phyloP scores from a whole-genome alignment of 2,113 vertebrate genomes.

The Pelusios castaneus region DNA sequence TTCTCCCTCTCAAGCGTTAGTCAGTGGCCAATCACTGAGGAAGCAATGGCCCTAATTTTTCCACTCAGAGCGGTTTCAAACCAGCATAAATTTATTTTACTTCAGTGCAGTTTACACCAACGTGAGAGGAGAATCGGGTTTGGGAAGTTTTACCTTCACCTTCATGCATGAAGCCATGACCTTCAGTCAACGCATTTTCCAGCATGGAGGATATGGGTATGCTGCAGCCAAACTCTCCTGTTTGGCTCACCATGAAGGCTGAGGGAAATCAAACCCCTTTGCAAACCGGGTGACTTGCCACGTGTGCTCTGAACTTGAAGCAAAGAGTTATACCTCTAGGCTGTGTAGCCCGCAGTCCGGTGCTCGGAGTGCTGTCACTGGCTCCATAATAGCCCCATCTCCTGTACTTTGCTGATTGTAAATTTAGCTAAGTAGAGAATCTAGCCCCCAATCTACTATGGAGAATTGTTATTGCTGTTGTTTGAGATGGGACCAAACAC shows the following conservation, averaged over 20 bases:
- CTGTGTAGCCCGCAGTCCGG: not conserved
- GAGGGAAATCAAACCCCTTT: not conserved
- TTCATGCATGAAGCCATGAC: not conserved
- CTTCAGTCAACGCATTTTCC: slow-evolving; percentile 19
- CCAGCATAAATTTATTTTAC: slow-evolving; percentile 49
- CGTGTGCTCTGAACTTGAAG: not conserved
- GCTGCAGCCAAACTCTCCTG: not conserved
- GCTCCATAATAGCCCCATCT: not conserved
- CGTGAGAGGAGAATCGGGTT: not conserved
- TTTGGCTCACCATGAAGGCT: not conserved
- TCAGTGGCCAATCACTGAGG: slow-evolving; percentile 8
- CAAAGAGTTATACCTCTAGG: not conserved
- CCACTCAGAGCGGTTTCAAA: slow-evolving; percentile 19
- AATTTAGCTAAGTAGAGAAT: not conserved
- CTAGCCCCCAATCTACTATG: not conserved
- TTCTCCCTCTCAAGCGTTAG: not conserved
- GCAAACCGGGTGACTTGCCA: not conserved
- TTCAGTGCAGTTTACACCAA: slow-evolving; percentile 30
- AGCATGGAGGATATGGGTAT: not conserved
- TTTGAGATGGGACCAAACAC: not conserved
- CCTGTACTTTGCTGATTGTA: not conserved
- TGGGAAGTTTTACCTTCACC: slow-evolving; percentile 22
- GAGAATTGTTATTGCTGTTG: not conserved
- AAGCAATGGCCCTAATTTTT: slow-evolving; percentile 53
- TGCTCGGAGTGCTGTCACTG: not conserved